Base-by-base conservation (phyloP, 1,140 invertebrate genomes). In the Trachymyrmex cornetzi region DNA sequence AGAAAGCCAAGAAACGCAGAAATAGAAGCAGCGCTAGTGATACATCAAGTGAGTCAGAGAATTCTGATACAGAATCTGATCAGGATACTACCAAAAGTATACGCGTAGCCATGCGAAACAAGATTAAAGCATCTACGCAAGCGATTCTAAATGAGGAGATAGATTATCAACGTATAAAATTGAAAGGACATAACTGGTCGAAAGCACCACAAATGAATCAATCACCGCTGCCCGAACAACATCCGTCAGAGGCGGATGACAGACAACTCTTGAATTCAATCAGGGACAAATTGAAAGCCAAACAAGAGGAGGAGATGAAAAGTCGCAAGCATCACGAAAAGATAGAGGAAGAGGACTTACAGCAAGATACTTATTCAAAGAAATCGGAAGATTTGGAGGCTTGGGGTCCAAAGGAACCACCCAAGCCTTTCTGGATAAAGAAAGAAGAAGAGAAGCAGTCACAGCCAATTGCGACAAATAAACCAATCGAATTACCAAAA, bases 51-150 rank as follows among this genome's bases (percentile, higher is more conserved):
- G 96, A 96, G 53, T 95, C 95, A 0, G 96, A 96, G 5, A 96
- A 96, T 86, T 95, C 95, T 4, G 96, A 96, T 22, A 96, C 93
- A 16, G 95, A 96, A 81, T 95, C 95, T 0, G 93, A 94, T 66
- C 94, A 94, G 11, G 96, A 97, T 87, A 95, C 94, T 69, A 96
- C 96, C 1, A 95, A 96, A 59, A 97, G 97, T 67, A 97, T 97
- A 89, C 95, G 97, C 2, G 96, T 97, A 0, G 95, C 96, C 1
- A 97, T 97, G 97, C 94, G 97, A 30, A 97, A 97, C 84, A 96
- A 97, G 77, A 95, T 95, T 82, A 95, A 94, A 90, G 87, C 90
- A 9, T 92, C 94, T 66, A 93, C 94, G 9, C 94, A 95, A 67
- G 94, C 94, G 3, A 95, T 95, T 69, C 91, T 95, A 74, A 95